Percentiles rank a stretch among this genome's conserved stretches.
Evolutionary conservation across 2,888 invertebrate genomes (phyloP).

Genomic region (Cetonia aurata): DNA sequence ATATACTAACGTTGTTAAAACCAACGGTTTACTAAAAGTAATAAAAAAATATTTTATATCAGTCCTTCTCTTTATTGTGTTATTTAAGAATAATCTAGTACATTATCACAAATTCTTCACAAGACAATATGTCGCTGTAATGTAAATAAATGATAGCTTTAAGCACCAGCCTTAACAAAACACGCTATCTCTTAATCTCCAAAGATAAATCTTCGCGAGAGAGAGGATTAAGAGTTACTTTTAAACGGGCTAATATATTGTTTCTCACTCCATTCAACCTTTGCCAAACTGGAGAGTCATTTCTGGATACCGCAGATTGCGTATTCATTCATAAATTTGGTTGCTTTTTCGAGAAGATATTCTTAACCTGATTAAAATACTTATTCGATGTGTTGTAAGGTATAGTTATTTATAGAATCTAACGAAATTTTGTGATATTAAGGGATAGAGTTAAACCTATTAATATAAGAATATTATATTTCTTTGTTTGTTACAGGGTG

Average conservation of each 20-base stretch:
- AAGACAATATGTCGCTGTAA: too few species aligned
- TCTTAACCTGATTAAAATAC: conserved; percentile 27
- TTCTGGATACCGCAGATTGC: not conserved
- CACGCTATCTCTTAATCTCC: conserved; percentile 33
- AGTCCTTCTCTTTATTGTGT: too few species aligned
- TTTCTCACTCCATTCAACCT: conserved; percentile 34
- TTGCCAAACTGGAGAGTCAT: conserved; percentile 30
- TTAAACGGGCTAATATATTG: conserved; percentile 34
- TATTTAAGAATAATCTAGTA: not conserved
- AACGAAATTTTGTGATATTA: not conserved
- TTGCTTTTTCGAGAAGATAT: conserved; percentile 13
- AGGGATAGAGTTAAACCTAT: too few species aligned
- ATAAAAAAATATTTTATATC: too few species aligned
- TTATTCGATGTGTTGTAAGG: conserved; percentile 22
- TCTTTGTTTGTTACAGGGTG: too few species aligned
- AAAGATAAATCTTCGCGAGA: conserved; percentile 25
- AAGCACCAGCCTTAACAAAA: conserved; percentile 15
- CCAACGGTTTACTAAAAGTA: too few species aligned
- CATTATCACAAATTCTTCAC: not conserved
- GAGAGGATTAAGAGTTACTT: conserved; percentile 38
- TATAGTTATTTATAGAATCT: conserved; percentile 26
- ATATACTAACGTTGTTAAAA: too few species aligned
- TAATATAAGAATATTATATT: too few species aligned
- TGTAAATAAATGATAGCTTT: not conserved
- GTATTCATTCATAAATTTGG: conserved; percentile 36